These are phyloP conservation scores for Margarornis squamiger DNA, from an alignment of 2,797 vertebrate species.

Conservation along the genomic window DNA sequence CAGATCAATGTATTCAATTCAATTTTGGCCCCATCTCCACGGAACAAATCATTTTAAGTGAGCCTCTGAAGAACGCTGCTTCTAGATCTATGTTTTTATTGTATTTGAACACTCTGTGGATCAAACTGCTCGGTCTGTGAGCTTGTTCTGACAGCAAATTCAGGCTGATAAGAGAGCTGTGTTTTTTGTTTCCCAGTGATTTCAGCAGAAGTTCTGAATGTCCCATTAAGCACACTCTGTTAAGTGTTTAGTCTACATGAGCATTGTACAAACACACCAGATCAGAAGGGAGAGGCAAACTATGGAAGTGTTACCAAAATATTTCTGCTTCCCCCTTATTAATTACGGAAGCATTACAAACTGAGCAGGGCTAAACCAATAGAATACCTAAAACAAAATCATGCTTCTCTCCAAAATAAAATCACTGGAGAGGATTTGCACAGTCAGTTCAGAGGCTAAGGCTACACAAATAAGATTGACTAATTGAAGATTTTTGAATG, in stretches of 20 bases:
- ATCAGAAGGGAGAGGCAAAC: neutral
- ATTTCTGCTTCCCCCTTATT: neutral
- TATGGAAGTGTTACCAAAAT: neutral
- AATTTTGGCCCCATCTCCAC: neutral
- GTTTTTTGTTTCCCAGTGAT: neutral
- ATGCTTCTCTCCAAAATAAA: neutral
- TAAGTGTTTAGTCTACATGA: neutral
- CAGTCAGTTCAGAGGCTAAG: neutral
- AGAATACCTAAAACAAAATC: neutral
- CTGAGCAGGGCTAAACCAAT: neutral
- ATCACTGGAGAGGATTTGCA: neutral
- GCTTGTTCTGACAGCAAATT: neutral
- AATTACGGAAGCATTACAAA: neutral
- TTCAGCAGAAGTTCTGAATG: neutral
- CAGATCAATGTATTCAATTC: fast-evolving
- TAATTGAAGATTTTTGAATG: neutral
- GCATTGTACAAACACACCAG: neutral
- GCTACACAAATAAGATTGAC: neutral
- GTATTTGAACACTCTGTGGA: neutral
- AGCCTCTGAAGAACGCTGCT: neutral
- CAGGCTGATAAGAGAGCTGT: neutral
- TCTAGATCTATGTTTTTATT: neutral
- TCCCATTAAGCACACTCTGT: neutral
- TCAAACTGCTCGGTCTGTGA: neutral
- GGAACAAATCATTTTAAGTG: neutral